A percentile compares a stretch with the other conserved stretches of the same genome.
phyloP scores from a whole-genome alignment of 1,140 invertebrate species.

The Drosophila pruinosa region DNA sequence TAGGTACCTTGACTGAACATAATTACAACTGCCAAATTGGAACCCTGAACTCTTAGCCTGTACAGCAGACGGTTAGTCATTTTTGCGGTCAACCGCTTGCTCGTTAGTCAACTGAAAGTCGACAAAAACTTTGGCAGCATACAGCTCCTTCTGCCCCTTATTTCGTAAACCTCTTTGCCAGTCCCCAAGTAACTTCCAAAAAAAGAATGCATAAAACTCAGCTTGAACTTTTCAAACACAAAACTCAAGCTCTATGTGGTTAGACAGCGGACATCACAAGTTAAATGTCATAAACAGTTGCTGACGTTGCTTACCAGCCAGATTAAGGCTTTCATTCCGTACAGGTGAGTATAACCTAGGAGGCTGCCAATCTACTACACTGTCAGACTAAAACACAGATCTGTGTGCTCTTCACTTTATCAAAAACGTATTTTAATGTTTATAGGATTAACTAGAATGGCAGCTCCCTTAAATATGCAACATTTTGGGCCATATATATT shows the following conservation, averaged over 20 bases:
- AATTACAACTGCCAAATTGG: constrained; percentile 9
- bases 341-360: not conserved
- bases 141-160: not conserved
- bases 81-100: constrained; percentile 45
- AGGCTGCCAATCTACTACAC: not conserved
- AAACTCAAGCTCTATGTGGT: constrained; percentile 15
- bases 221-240: not conserved
- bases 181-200: not conserved
- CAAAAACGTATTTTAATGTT: too few species aligned
- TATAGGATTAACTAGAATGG: not conserved
- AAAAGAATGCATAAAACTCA: not conserved
- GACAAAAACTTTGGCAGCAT: constrained; percentile 20
- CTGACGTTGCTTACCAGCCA: not conserved
- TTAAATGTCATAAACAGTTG: constrained; percentile 34
- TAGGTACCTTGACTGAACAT: not conserved
- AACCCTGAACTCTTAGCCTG: not conserved
- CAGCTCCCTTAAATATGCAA: not conserved
- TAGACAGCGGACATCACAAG: constrained; percentile 1
- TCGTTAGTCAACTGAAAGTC: constrained; percentile 45
- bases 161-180: not conserved
- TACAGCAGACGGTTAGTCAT: constrained; percentile 32
- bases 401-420: too few species aligned
- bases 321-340: not conserved
- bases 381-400: too few species aligned
- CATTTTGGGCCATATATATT: not conserved